Percentiles rank a stretch among this genome's conserved stretches.
Conservation (phyloP, 2,888 invertebrate species). For the Noctua comes region DNA sequence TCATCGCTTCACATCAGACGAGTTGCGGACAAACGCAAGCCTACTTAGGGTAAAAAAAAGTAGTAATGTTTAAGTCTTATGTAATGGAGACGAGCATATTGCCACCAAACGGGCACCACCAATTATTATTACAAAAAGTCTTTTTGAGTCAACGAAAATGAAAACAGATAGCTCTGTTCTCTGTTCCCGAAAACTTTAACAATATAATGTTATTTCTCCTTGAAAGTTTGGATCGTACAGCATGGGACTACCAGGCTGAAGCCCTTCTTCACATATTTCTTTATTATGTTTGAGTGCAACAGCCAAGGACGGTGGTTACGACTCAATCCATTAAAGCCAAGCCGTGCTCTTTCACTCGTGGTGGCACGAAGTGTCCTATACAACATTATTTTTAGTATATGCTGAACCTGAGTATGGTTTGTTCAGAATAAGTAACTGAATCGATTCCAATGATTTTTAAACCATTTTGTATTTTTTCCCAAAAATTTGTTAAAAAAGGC, state of each 20-base stretch:
- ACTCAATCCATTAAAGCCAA: constrained; percentile 28
- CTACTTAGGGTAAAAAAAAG: no score
- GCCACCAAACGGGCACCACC: neutral
- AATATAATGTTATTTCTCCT: neutral
- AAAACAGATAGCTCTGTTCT: neutral
- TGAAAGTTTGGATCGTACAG: neutral
- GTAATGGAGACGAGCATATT: neutral
- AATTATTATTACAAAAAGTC: neutral
- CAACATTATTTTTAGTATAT: no score
- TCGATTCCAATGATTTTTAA: no score
- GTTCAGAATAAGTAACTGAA: no score
- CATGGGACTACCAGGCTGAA: neutral
- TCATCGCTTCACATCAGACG: neutral
- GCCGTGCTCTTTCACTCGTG: constrained; percentile 37
- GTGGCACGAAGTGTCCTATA: neutral
- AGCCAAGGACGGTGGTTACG: constrained; percentile 40
- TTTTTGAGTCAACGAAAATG: neutral
- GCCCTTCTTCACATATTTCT: constrained; percentile 24
- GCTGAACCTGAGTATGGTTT: no score
- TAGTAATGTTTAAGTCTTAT: no score
- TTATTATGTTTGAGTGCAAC: constrained; percentile 35
- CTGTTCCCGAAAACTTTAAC: neutral
- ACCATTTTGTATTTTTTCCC: no score
- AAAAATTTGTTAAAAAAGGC: no score
- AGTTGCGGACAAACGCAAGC: neutral